These are phyloP conservation scores for Leptoclinus maculatus DNA, from an alignment of 2,797 vertebrate species.

Conservation along the genomic window DNA sequence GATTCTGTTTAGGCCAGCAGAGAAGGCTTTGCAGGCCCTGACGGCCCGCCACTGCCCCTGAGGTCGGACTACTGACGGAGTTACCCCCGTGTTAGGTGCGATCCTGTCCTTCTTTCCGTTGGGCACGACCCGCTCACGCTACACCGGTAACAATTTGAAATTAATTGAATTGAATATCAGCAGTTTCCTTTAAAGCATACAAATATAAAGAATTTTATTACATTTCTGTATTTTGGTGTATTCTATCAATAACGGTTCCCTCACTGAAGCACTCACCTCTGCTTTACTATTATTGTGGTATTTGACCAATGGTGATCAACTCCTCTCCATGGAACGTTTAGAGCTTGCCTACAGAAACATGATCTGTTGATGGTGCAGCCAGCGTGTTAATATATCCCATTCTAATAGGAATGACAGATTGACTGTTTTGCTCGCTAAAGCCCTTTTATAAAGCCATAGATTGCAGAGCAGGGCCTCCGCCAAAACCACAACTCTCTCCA, in stretches of 20 bases:
- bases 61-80: too few relatives aligned
- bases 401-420: conserved; percentile 70
- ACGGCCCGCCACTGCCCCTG: too few relatives aligned
- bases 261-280: not conserved
- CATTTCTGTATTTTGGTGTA: not conserved
- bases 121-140: too few relatives aligned
- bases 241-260: not conserved
- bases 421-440: conserved; percentile 71
- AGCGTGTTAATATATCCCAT: conserved; percentile 47
- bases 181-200: not conserved
- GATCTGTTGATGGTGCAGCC: conserved; percentile 50
- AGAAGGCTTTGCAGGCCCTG: too few relatives aligned
- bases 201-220: not conserved
- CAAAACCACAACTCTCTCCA: conserved; percentile 66
- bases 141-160: too few relatives aligned
- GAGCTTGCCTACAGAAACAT: conserved; percentile 37
- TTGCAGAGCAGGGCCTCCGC: conserved; percentile 49
- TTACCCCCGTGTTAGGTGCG: too few relatives aligned
- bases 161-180: not conserved
- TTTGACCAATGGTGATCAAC: conserved; percentile 11
- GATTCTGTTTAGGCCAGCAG: too few relatives aligned
- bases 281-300: not conserved
- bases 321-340: conserved; percentile 27
- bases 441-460: conserved; percentile 78
- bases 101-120: too few relatives aligned